Evolutionary conservation across 2,888 invertebrate species (phyloP).

Genomic region (Linyphia triangularis): DNA sequence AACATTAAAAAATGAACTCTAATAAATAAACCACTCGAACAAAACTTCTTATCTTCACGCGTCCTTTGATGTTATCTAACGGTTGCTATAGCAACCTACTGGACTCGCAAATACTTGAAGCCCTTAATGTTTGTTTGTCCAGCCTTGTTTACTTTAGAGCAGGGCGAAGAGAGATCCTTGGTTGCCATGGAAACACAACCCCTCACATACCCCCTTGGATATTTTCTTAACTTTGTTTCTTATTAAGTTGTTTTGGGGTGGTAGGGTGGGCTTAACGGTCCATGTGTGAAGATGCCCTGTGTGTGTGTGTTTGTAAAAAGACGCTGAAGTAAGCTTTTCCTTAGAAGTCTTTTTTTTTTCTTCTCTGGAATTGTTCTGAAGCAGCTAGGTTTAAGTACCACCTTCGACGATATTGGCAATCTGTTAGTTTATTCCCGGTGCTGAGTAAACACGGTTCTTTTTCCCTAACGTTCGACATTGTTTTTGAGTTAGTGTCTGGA

Average conservation of each 20-base stretch:
- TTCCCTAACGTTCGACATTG: too few relatives aligned
- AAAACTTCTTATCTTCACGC: constrained; percentile 46
- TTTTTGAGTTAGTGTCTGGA: too few relatives aligned
- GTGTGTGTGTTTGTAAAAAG: constrained; percentile 22
- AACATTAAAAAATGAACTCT: constrained; percentile 31
- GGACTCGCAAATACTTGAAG: constrained; percentile 57
- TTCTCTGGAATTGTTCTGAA: constrained; percentile 36
- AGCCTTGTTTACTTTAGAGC: constrained; percentile 73
- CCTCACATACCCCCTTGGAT: constrained; percentile 10
- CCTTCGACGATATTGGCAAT: neutral
- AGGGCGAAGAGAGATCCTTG: constrained; percentile 50
- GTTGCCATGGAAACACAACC: constrained; percentile 29
- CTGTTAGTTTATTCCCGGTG: neutral
- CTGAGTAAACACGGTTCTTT: neutral
- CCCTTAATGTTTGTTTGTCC: constrained; percentile 74
- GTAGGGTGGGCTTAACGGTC: constrained; percentile 56
- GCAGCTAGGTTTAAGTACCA: neutral
- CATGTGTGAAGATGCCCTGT: constrained; percentile 27
- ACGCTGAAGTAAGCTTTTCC: constrained; percentile 60
- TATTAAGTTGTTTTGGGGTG: constrained; percentile 70
- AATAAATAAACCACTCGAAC: constrained; percentile 22
- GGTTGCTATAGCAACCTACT: constrained; percentile 54
- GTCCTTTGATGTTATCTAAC: constrained; percentile 45
- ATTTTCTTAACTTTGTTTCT: constrained; percentile 73
- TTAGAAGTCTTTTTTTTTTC: constrained; percentile 41